Percentiles rank a stretch among this genome's conserved stretches.
phyloP scores from a whole-genome alignment of 2,113 vertebrate genomes.

The Tichodroma muraria region DNA sequence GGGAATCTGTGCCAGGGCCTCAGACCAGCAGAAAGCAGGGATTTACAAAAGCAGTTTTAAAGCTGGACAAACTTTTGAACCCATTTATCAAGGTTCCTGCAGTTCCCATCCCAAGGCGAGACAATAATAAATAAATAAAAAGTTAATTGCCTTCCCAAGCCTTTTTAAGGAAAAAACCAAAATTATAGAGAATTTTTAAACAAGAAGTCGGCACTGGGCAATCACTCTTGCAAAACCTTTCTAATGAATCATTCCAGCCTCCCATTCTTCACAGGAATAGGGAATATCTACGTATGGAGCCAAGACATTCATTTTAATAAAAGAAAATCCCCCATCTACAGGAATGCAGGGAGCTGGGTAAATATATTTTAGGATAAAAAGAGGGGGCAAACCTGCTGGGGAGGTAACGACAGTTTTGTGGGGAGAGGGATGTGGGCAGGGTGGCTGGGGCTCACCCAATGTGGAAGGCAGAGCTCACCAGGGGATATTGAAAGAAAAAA shows the following conservation, averaged over 20 bases:
- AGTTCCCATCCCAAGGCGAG: background rate
- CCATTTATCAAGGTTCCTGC: background rate
- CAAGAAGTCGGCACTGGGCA: background rate
- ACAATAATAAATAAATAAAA: background rate
- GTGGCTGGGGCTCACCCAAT: fast-evolving
- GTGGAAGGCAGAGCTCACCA: background rate
- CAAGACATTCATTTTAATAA: background rate
- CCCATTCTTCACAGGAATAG: background rate
- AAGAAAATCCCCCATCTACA: background rate
- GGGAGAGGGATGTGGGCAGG: background rate
- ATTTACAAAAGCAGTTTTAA: background rate
- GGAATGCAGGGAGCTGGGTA: background rate
- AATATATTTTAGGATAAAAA: background rate
- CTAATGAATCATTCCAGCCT: background rate
- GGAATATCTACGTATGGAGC: background rate
- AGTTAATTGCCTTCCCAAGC: background rate
- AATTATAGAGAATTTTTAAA: background rate
- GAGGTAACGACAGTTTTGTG: background rate
- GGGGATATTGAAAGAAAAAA: background rate
- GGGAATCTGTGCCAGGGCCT: background rate
- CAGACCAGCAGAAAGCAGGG: background rate
- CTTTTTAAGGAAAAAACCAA: background rate
- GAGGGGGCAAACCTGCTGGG: background rate
- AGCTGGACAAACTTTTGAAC: background rate
- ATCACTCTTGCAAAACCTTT: background rate